phyloP scores from a whole-genome alignment of 2,797 vertebrate species.

The Agapornis canus region DNA sequence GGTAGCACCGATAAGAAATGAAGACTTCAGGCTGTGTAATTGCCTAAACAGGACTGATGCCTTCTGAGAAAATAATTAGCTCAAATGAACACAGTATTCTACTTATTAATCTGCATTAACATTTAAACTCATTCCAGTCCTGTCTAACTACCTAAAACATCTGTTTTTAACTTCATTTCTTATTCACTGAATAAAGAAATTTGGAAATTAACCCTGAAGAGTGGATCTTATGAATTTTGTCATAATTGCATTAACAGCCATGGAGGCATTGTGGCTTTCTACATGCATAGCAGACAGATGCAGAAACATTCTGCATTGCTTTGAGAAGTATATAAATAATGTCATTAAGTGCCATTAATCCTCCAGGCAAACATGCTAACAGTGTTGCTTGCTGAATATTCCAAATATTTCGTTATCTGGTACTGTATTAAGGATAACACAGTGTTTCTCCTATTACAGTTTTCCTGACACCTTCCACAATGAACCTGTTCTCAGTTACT shows the following conservation, averaged over 20 bases:
- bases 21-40: slow-evolving; percentile 42
- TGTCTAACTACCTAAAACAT: slow-evolving; percentile 30
- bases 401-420: not conserved
- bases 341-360: not conserved
- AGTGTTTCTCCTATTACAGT: not conserved
- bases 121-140: slow-evolving; percentile 47
- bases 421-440: not conserved
- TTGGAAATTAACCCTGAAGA: slow-evolving; percentile 7
- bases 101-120: slow-evolving; percentile 50
- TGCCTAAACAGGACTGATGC: slow-evolving; percentile 42
- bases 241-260: not conserved
- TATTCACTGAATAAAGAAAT: not conserved
- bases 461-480: not conserved
- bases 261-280: not conserved
- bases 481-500: not conserved
- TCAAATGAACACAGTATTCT: slow-evolving; percentile 30
- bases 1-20: not conserved
- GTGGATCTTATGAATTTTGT: not conserved
- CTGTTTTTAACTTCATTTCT: slow-evolving; percentile 33
- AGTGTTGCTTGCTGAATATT: not conserved
- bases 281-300: not conserved
- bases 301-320: not conserved
- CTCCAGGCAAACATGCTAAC: not conserved
- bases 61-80: slow-evolving; percentile 53
- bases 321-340: not conserved